Evolutionary conservation across 2,888 invertebrate genomes (phyloP).

Genomic region (Acleris sparsana): DNA sequence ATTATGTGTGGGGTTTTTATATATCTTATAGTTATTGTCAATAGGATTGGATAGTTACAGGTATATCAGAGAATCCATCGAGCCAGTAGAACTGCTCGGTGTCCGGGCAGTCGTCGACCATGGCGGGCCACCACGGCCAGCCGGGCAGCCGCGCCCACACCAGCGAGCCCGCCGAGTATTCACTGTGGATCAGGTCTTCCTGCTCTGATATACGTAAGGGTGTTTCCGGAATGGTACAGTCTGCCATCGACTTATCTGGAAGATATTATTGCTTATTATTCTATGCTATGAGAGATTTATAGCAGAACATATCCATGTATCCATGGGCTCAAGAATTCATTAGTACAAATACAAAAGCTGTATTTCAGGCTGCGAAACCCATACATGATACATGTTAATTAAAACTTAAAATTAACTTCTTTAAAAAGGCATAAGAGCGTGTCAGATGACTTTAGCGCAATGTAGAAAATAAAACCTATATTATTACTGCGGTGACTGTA

Average conservation of each 20-base stretch:
- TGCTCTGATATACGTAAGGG: slow-evolving; percentile 69
- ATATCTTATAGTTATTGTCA: no score
- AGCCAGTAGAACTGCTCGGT: slow-evolving; percentile 84
- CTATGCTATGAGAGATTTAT: neutral
- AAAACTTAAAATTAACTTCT: no score
- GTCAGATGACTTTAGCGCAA: no score
- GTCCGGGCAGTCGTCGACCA: slow-evolving; percentile 88
- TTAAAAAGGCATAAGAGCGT: no score
- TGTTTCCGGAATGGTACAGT: slow-evolving; percentile 80
- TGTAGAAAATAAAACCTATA: no score
- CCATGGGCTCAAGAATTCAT: no score
- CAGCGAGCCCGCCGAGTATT: slow-evolving; percentile 85
- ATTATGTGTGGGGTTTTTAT: no score
- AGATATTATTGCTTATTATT: slow-evolving; percentile 1
- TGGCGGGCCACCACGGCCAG: slow-evolving; percentile 89
- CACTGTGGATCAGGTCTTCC: slow-evolving; percentile 82
- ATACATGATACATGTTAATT: no score
- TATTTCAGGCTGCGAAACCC: no score
- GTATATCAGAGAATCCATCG: slow-evolving; percentile 79
- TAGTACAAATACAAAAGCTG: no score
- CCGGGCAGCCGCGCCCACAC: slow-evolving; percentile 85
- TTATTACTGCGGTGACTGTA: no score
- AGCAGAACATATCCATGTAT: no score
- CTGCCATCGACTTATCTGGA: slow-evolving; percentile 71
- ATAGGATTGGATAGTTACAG: slow-evolving; percentile 57